Percentiles rank a stretch among this genome's conserved stretches.
Evolutionary conservation across 1,140 invertebrate species (phyloP).

Genomic region (Cotesia vestalis): DNA sequence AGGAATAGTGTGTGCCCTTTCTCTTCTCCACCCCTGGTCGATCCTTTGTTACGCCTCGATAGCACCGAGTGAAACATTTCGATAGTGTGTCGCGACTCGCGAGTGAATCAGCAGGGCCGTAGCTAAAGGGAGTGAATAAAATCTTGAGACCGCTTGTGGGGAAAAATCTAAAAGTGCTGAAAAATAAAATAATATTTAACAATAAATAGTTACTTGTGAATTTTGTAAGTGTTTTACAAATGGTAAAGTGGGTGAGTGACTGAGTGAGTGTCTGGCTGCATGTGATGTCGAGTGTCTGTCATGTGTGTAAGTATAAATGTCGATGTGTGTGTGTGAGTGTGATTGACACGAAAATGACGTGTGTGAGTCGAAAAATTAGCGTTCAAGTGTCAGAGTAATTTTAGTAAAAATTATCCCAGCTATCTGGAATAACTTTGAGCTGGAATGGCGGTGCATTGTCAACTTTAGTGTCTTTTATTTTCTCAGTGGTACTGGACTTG

Average conservation of each 20-base stretch:
- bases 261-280: no score
- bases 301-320: no score
- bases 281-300: no score
- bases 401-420: no score
- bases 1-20: neutral
- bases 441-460: conserved; percentile 52
- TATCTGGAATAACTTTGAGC: conserved; percentile 36
- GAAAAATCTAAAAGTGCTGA: neutral
- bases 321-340: no score
- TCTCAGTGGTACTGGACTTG: neutral
- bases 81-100: conserved; percentile 1
- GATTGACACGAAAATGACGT: conserved; percentile 21
- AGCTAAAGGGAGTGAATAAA: conserved; percentile 11
- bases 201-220: no score
- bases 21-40: conserved; percentile 2
- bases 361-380: conserved; percentile 29
- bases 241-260: no score
- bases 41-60: conserved; percentile 30
- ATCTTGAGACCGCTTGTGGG: neutral
- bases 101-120: conserved; percentile 25
- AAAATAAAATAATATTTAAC: conserved; percentile 1
- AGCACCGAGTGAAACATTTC: conserved; percentile 21
- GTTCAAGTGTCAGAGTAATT: conserved; percentile 46
- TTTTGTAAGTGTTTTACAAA: no score
- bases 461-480: conserved; percentile 17